A percentile compares a stretch with the other conserved stretches of the same genome.
These are phyloP conservation scores for Paelopatides confundens DNA, from an alignment of 53 echinoderm and acorn worm genomes.

Conservation along the genomic window DNA sequence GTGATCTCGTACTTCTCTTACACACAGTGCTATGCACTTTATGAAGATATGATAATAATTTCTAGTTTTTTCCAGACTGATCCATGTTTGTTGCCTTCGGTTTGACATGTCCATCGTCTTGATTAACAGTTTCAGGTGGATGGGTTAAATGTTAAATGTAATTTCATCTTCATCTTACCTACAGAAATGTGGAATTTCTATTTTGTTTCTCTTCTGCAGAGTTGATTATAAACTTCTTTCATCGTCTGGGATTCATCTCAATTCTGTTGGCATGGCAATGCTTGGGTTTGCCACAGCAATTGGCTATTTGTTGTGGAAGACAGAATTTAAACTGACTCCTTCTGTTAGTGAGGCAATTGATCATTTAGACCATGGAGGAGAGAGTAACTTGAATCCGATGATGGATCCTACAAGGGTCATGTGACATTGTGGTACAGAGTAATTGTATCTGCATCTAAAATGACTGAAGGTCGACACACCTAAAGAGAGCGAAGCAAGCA, in stretches of 20 bases:
- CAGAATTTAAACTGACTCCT: constrained; percentile 44
- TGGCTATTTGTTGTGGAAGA: constrained; percentile 20
- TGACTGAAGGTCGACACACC: neutral
- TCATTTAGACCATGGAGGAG: too few relatives aligned
- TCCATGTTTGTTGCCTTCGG: too few relatives aligned
- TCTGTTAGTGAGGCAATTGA: neutral
- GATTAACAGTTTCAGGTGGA: too few relatives aligned
- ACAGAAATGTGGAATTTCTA: neutral
- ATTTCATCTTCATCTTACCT: too few relatives aligned
- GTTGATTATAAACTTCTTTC: neutral
- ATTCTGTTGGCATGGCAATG: neutral
- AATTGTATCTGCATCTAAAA: neutral
- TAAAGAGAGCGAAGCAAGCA: neutral
- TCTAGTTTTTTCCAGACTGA: too few relatives aligned
- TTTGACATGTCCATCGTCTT: too few relatives aligned
- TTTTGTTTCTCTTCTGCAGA: neutral
- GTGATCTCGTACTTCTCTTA: too few relatives aligned
- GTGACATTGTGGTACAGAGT: too few relatives aligned
- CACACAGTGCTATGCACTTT: too few relatives aligned
- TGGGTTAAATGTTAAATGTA: too few relatives aligned
- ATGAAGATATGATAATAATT: too few relatives aligned
- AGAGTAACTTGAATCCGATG: neutral
- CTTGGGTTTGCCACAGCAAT: constrained; percentile 17
- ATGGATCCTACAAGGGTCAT: neutral
- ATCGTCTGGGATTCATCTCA: constrained; percentile 21